phyloP scores from a whole-genome alignment of 1,140 invertebrate species.

The Potamilus streckersoni region DNA sequence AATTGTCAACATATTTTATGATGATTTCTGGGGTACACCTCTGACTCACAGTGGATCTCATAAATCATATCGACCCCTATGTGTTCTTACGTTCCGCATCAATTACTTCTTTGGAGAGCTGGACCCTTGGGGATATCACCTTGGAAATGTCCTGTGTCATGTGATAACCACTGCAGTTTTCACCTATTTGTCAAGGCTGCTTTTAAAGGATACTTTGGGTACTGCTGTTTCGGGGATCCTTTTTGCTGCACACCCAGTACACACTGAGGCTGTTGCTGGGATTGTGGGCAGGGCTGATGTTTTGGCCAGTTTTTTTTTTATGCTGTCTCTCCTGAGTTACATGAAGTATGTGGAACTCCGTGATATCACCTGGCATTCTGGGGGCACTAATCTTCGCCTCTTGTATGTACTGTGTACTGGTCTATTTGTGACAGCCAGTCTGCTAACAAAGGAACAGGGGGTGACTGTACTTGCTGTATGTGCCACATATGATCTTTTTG shows the following conservation, averaged over 20 bases:
- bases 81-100: conserved; percentile 91
- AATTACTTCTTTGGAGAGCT: conserved; percentile 74
- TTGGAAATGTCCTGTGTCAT: conserved; percentile 70
- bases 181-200: conserved; percentile 43
- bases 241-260: conserved; percentile 71
- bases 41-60: conserved; percentile 93
- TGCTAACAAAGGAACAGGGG: conserved; percentile 80
- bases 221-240: conserved; percentile 72
- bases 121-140: conserved; percentile 69
- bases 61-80: conserved; percentile 95
- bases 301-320: conserved; percentile 83
- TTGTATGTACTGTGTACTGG: conserved; percentile 37
- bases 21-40: conserved; percentile 98
- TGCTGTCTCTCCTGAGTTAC: conserved; percentile 79
- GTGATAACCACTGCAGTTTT: conserved; percentile 64
- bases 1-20: conserved; percentile 89
- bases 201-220: conserved; percentile 65
- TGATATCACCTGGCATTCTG: conserved; percentile 61
- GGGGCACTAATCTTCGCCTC: conserved; percentile 61
- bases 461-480: conserved; percentile 91
- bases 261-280: conserved; percentile 79
- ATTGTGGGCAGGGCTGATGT: conserved; percentile 87
- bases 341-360: conserved; percentile 65
- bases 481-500: conserved; percentile 80
- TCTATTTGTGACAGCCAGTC: conserved; percentile 52